Conservation (phyloP, 1,140 invertebrate genomes). For the Plutomurus gul region DNA sequence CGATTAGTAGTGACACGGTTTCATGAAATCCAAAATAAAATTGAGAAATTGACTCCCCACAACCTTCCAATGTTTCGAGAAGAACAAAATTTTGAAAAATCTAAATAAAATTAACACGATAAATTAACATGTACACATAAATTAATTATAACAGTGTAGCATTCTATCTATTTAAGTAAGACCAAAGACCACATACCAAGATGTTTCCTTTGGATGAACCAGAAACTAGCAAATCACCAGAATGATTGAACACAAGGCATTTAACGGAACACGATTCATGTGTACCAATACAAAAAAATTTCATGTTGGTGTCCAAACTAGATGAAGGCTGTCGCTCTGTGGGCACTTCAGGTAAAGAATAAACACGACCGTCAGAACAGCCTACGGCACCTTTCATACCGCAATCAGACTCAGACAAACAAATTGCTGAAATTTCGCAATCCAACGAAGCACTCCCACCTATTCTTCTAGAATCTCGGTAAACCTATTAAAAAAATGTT, state of each 20-base stretch:
- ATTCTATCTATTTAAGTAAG: not conserved
- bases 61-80: not conserved
- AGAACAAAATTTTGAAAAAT: not conserved
- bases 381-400: slow-evolving; percentile 24
- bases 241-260: slow-evolving; percentile 4
- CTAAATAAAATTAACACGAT: not conserved
- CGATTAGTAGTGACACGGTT: not conserved
- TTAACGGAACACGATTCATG: not conserved
- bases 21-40: not conserved
- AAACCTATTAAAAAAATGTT: too few species aligned
- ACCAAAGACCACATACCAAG: not conserved
- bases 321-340: not conserved
- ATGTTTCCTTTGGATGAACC: not conserved
- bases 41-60: not conserved
- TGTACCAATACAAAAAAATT: not conserved
- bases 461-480: slow-evolving; percentile 36
- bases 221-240: slow-evolving; percentile 3
- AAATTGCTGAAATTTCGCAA: slow-evolving; percentile 15
- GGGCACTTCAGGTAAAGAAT: not conserved
- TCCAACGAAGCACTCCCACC: slow-evolving; percentile 15
- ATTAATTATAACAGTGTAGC: not conserved
- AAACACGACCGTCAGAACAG: slow-evolving; percentile 23
- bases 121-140: not conserved
- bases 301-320: not conserved
- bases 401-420: slow-evolving; percentile 29